Evolutionary conservation across 2,113 vertebrate species (phyloP).

Genomic region (Aptenodytes forsteri): DNA sequence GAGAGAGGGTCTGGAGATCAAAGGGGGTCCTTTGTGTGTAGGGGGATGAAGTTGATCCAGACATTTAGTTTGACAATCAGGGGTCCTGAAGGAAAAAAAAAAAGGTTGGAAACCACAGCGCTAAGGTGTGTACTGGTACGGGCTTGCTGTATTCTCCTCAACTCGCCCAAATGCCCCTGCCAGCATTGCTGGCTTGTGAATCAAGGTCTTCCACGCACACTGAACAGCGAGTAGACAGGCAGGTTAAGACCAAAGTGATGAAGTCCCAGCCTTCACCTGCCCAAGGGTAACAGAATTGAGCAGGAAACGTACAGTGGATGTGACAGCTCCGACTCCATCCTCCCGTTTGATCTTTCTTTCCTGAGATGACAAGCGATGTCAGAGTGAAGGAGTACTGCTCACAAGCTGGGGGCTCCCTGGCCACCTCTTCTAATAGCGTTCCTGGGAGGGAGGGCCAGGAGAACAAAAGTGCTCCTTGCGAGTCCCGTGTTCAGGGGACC

Average conservation of each 20-base stretch:
- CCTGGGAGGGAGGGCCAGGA: neutral
- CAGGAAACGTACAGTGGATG: neutral
- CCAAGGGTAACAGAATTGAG: neutral
- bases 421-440: neutral
- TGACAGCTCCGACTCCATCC: conserved; percentile 19
- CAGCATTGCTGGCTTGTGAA: neutral
- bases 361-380: neutral
- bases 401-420: neutral
- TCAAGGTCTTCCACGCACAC: neutral
- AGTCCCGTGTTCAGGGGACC: neutral
- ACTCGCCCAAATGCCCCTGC: accelerated
- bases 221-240: neutral
- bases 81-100: neutral
- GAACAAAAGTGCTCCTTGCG: neutral
- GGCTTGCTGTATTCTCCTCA: neutral
- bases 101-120: neutral
- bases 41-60: neutral
- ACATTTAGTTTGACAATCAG: neutral
- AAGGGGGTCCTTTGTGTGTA: accelerated
- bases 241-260: neutral
- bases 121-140: neutral
- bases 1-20: neutral
- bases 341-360: neutral
- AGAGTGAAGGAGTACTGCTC: neutral
- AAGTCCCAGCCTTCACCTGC: conserved; percentile 6